These are phyloP conservation scores for Pseudomyrmex dendroicus DNA, from an alignment of 1,140 invertebrate species.

Conservation along the genomic window DNA sequence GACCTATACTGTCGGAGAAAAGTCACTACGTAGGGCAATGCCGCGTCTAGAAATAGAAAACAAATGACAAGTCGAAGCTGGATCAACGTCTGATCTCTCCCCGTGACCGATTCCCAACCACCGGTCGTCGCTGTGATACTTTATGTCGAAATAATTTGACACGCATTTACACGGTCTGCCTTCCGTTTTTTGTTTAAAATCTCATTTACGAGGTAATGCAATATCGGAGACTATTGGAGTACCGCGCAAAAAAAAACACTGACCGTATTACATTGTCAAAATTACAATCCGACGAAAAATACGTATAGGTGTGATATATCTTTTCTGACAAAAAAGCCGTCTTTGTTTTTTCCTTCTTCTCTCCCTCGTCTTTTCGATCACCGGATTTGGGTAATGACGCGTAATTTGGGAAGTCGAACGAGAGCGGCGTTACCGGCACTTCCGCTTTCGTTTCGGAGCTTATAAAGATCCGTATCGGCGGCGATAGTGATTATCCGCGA, in stretches of 20 bases:
- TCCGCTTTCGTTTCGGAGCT: slow-evolving; percentile 66
- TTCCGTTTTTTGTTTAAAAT: no score
- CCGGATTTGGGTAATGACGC: slow-evolving; percentile 26
- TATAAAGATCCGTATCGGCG: slow-evolving; percentile 82
- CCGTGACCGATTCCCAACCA: slow-evolving; percentile 14
- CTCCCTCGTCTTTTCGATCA: not conserved
- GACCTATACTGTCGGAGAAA: slow-evolving; percentile 70
- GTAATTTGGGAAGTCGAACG: slow-evolving; percentile 22
- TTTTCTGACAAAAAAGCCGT: not conserved
- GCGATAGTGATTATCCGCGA: slow-evolving; percentile 82
- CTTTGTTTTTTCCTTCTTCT: not conserved
- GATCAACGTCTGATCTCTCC: slow-evolving; percentile 42
- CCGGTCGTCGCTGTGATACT: no score
- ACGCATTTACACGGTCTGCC: no score
- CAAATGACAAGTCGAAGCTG: slow-evolving; percentile 70
- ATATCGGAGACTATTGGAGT: no score
- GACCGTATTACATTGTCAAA: not conserved
- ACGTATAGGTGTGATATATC: no score
- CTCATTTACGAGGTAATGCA: no score
- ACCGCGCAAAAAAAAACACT: no score
- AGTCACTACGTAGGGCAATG: slow-evolving; percentile 63
- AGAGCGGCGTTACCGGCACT: not conserved
- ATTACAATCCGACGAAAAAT: not conserved
- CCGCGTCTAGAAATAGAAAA: slow-evolving; percentile 75
- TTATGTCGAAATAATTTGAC: no score